Evolutionary conservation across 2,888 invertebrate species (phyloP).

Genomic region (Tiphia femorata): DNA sequence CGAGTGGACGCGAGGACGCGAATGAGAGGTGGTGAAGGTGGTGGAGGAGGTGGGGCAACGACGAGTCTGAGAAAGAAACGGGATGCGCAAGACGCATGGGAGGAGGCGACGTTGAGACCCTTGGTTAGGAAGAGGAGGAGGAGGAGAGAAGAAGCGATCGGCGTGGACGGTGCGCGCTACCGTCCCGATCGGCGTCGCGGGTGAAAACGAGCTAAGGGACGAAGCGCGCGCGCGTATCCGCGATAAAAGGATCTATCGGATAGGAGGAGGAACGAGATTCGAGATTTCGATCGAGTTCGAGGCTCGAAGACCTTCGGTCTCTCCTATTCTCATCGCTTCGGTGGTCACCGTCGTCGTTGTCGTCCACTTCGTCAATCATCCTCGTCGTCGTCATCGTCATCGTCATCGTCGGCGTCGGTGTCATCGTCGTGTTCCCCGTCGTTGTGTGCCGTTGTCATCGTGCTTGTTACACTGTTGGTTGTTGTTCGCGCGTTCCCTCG

Average conservation of each 20-base stretch:
- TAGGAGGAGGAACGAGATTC: too few relatives aligned
- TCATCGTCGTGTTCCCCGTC: conserved; percentile 6
- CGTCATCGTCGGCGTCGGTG: neutral
- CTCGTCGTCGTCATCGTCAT: neutral
- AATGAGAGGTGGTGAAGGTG: neutral
- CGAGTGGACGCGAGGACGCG: neutral
- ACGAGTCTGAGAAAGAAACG: conserved; percentile 2
- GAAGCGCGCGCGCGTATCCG: neutral
- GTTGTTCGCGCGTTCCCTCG: too few relatives aligned
- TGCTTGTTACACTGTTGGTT: too few relatives aligned
- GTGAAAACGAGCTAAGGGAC: too few relatives aligned
- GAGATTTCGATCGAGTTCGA: too few relatives aligned
- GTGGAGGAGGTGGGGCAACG: neutral
- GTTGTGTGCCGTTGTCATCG: conserved; percentile 4
- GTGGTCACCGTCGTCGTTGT: neutral
- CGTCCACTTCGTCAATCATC: neutral
- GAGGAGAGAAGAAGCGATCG: conserved; percentile 6
- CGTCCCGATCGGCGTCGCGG: neutral
- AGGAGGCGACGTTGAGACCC: too few relatives aligned
- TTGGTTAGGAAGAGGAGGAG: too few relatives aligned
- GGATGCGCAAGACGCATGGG: too few relatives aligned
- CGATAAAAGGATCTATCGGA: too few relatives aligned
- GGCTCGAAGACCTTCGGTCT: too few relatives aligned
- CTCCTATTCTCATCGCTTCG: neutral
- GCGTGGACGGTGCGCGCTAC: neutral